Evolutionary conservation across 92 coral and sea anemone species (phyloP).

Genomic region (Epizoanthus fatuus): DNA sequence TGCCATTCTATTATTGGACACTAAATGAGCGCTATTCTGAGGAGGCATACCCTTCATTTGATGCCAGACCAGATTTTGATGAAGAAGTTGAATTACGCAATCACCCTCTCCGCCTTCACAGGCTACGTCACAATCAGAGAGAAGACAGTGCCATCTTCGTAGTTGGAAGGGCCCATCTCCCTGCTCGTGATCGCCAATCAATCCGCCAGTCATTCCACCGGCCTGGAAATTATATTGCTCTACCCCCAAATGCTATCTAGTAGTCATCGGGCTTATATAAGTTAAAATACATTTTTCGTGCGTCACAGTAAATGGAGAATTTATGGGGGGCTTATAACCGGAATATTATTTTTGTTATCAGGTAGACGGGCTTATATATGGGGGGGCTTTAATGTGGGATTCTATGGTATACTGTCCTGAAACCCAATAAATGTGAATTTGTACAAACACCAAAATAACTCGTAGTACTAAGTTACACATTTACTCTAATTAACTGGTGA

Average conservation of each 20-base stretch:
- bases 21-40: conserved; percentile 62
- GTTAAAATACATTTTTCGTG: no score
- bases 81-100: conserved; percentile 48
- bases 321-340: no score
- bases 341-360: no score
- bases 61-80: conserved; percentile 65
- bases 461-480: no score
- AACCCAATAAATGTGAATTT: no score
- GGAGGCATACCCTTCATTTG: conserved; percentile 72
- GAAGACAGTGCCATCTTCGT: conserved; percentile 78
- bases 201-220: conserved; percentile 67
- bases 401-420: no score
- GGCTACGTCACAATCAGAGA: conserved; percentile 63
- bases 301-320: no score
- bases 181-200: conserved; percentile 57
- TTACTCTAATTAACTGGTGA: no score
- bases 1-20: conserved; percentile 72
- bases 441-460: no score
- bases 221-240: conserved; percentile 58
- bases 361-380: no score
- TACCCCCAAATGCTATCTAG: conserved; percentile 39
- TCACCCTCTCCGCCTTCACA: conserved; percentile 79
- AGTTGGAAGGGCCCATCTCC: conserved; percentile 60
- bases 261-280: neutral
- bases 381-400: no score